Percentiles rank a stretch among this genome's conserved stretches.
Conservation (phyloP, 2,888 invertebrate genomes). For the Leptinotarsa peninsularis region DNA sequence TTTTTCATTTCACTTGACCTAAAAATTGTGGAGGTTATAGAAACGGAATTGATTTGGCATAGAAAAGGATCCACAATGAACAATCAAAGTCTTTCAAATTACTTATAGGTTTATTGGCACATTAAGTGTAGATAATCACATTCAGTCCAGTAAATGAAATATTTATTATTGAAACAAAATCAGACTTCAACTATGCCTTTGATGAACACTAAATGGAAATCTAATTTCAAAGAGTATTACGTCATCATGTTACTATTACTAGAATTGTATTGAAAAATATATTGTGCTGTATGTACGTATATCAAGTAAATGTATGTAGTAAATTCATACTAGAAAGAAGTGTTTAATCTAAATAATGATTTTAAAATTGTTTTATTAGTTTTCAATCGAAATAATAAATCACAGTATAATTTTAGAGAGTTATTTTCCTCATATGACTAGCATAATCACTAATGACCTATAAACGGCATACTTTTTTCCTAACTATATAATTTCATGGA, state of each 20-base stretch:
- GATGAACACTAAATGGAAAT: constrained; percentile 1
- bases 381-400: background rate
- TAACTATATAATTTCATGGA: too few relatives aligned
- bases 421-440: constrained; percentile 1
- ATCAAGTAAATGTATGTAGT: too few relatives aligned
- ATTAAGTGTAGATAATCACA: constrained; percentile 15
- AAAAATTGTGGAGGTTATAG: background rate
- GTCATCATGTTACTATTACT: background rate
- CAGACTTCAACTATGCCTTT: background rate
- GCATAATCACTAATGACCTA: constrained; percentile 1
- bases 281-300: background rate
- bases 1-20: background rate
- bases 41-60: background rate
- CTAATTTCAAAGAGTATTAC: background rate
- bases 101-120: constrained; percentile 40
- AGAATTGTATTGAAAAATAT: background rate
- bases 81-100: background rate
- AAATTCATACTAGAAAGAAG: too few relatives aligned
- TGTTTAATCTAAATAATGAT: too few relatives aligned
- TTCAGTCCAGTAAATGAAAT: constrained; percentile 1
- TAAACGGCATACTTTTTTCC: background rate
- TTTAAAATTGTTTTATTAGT: too few relatives aligned
- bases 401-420: background rate
- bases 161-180: background rate
- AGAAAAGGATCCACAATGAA: background rate